Conservation (phyloP, 2,113 vertebrate species). For the Dicaeum eximium region DNA sequence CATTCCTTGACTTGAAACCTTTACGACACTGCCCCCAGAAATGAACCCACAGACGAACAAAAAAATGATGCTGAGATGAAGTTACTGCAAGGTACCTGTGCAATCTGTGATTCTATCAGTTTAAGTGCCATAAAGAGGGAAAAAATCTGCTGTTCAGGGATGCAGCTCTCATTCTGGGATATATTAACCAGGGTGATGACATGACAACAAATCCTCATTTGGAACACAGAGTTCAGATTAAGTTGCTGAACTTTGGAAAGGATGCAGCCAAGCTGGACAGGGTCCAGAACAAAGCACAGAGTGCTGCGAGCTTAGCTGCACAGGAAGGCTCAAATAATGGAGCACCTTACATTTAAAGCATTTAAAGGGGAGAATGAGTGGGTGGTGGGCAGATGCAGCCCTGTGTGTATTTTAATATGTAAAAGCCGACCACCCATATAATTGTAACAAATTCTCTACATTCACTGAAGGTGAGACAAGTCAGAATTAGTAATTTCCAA, state of each 20-base stretch:
- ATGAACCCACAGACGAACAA: not conserved
- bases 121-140: not conserved
- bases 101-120: not conserved
- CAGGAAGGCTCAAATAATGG: not conserved
- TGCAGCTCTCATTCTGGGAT: not conserved
- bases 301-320: not conserved
- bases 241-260: not conserved
- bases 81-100: not conserved
- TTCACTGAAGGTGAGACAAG: not conserved
- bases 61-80: not conserved
- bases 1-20: not conserved
- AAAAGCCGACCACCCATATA: not conserved
- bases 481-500: not conserved
- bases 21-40: not conserved
- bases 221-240: not conserved
- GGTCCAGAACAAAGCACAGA: not conserved
- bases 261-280: slow-evolving; percentile 3
- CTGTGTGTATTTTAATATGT: not conserved
- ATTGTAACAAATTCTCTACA: not conserved
- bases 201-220: not conserved
- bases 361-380: not conserved
- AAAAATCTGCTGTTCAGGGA: not conserved
- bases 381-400: not conserved
- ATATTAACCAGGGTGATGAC: slow-evolving; percentile 43
- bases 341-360: not conserved